Percentiles rank a stretch among this genome's conserved stretches.
Conservation (phyloP, 2,888 invertebrate species). For the Patella caerulea region DNA sequence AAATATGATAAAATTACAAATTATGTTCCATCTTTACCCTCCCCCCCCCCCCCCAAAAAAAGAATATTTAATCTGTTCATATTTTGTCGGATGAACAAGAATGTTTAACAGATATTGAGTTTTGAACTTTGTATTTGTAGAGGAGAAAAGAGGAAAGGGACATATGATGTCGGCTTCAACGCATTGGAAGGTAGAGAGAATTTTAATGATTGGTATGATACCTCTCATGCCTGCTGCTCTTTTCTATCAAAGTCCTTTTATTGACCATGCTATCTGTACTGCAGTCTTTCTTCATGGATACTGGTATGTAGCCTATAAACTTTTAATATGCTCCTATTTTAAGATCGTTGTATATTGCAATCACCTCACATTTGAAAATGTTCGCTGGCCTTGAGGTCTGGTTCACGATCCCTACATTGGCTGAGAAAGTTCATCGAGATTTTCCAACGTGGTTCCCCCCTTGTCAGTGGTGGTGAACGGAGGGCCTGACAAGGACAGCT, state of each 20-base stretch:
- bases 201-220: conserved; percentile 69
- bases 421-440: no score
- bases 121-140: conserved; percentile 38
- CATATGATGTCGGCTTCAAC: conserved; percentile 62
- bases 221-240: conserved; percentile 72
- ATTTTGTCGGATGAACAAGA: no score
- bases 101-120: no score
- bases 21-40: no score
- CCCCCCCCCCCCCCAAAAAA: no score
- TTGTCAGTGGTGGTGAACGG: no score
- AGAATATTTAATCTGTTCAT: no score
- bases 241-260: conserved; percentile 69
- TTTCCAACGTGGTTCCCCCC: no score
- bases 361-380: no score
- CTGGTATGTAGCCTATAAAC: conserved; percentile 64
- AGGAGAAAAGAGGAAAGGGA: conserved; percentile 54
- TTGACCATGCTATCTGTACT: conserved; percentile 70
- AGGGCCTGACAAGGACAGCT: no score
- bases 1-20: no score
- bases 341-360: background rate
- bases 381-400: background rate
- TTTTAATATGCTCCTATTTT: background rate
- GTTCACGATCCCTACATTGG: background rate
- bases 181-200: conserved; percentile 70
- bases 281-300: conserved; percentile 72